phyloP scores from a whole-genome alignment of 2,113 vertebrate genomes.

The Phalacrocorax aristotelis region DNA sequence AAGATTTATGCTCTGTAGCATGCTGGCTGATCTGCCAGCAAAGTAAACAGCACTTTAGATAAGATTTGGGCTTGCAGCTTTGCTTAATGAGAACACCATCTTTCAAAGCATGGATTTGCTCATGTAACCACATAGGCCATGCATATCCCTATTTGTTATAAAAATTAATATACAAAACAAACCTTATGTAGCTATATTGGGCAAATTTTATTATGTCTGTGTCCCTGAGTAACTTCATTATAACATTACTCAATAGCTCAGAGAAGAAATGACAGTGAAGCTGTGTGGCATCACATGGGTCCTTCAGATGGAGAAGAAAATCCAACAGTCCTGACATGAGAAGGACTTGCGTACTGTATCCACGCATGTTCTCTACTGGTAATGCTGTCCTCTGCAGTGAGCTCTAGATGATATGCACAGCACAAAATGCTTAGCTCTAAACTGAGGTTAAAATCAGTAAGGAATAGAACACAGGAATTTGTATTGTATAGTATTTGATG shows the following conservation, averaged over 20 bases:
- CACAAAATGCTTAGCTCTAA: neutral
- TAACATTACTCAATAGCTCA: neutral
- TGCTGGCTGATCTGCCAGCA: constrained; percentile 19
- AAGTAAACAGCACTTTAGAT: constrained; percentile 49
- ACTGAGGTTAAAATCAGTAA: neutral
- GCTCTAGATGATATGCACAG: neutral
- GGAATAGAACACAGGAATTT: neutral
- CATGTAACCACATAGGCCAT: constrained; percentile 30
- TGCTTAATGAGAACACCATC: constrained; percentile 57
- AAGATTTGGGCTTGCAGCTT: constrained; percentile 42
- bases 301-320: neutral
- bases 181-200: neutral
- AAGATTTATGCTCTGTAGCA: neutral
- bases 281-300: neutral
- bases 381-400: neutral
- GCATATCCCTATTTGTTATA: constrained; percentile 41
- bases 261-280: neutral
- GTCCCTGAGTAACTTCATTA: constrained; percentile 8
- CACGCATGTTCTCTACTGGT: neutral
- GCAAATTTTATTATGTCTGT: neutral
- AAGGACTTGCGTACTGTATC: neutral
- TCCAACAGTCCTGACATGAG: neutral
- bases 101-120: constrained; percentile 48
- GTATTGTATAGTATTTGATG: neutral
- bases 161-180: constrained; percentile 43